Conservation (phyloP, 2,113 vertebrate species). For the Myotis brandtii region DNA sequence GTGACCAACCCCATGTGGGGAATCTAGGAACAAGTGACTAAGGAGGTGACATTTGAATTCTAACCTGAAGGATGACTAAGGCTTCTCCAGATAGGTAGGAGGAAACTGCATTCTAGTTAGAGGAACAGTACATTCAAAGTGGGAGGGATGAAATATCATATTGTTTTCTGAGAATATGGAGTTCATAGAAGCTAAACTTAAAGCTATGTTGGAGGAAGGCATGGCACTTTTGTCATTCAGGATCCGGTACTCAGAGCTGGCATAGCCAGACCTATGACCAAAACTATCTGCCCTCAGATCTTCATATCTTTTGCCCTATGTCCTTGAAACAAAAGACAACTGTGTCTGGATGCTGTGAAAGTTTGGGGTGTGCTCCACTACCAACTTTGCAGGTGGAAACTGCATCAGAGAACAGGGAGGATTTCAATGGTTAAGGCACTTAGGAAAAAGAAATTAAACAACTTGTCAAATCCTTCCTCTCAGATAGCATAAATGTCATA, state of each 20-base stretch:
- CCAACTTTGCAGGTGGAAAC: neutral
- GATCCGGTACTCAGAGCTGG: neutral
- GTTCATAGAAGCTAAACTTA: neutral
- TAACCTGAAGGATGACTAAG: neutral
- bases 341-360: neutral
- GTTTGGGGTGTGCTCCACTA: neutral
- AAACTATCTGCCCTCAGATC: neutral
- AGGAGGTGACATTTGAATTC: slow-evolving; percentile 1
- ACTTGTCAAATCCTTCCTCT: neutral
- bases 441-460: neutral
- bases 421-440: neutral
- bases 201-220: neutral
- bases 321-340: neutral
- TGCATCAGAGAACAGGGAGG: neutral
- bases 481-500: neutral
- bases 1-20: neutral
- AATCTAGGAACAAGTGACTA: neutral
- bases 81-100: neutral
- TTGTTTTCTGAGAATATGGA: neutral
- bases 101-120: neutral
- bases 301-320: neutral
- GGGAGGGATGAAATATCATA: neutral
- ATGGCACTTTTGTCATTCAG: neutral
- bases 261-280: neutral
- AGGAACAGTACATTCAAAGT: neutral